Percentiles rank a stretch among this genome's conserved stretches.
Conservation (phyloP, 2,113 vertebrate genomes). For the Sapajus apella region DNA sequence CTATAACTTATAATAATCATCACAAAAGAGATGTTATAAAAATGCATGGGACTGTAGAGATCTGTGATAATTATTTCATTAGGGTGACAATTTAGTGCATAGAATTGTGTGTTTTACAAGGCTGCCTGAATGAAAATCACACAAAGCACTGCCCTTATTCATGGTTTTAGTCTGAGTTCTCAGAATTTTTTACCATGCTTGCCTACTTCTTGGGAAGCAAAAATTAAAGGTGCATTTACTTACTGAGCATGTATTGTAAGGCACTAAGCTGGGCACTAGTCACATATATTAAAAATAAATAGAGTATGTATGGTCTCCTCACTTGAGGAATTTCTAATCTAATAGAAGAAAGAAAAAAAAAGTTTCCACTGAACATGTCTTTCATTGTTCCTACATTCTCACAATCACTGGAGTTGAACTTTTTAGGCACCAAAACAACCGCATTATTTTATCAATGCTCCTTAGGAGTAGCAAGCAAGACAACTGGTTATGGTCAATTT, state of each 20-base stretch:
- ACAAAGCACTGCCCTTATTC: background rate
- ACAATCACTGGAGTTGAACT: constrained; percentile 1
- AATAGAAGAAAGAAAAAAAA: background rate
- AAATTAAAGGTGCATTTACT: constrained; percentile 7
- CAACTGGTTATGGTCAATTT: constrained; percentile 23
- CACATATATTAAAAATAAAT: background rate
- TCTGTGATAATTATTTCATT: background rate
- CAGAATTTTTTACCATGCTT: background rate
- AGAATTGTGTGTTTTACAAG: constrained; percentile 38
- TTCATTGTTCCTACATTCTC: constrained; percentile 50
- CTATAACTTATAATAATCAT: background rate
- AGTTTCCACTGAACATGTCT: background rate
- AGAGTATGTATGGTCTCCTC: background rate
- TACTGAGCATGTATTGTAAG: background rate
- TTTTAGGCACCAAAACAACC: background rate
- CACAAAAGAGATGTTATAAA: constrained; percentile 18
- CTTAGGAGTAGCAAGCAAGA: background rate
- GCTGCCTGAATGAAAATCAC: background rate
- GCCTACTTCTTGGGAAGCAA: constrained; percentile 33
- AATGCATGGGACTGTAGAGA: background rate
- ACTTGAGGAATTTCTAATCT: background rate
- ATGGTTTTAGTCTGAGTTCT: background rate
- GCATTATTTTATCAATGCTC: background rate
- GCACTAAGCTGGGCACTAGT: background rate
- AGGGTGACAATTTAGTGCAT: background rate